Evolutionary conservation across 1,140 invertebrate species (phyloP).

Genomic region (Megalopta genalis): DNA sequence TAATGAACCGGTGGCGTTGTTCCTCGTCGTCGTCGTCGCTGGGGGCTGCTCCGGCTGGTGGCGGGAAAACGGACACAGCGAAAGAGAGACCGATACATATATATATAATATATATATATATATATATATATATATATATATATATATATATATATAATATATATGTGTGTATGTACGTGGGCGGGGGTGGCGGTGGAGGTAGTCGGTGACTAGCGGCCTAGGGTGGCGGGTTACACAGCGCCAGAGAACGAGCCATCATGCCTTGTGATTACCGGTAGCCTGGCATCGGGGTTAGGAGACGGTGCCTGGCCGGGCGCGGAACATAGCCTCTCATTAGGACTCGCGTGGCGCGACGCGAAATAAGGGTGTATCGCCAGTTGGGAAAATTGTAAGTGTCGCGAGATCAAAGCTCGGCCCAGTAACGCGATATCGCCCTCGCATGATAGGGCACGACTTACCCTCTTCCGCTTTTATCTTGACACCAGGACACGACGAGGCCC

Average conservation of each 20-base stretch:
- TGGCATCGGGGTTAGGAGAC: constrained; percentile 21
- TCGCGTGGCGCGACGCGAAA: constrained; percentile 78
- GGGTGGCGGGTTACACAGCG: constrained; percentile 61
- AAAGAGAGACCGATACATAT: background rate
- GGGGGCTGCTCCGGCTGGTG: background rate
- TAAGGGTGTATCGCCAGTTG: constrained; percentile 80
- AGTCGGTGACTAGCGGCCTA: constrained; percentile 30
- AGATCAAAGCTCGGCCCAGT: constrained; percentile 79
- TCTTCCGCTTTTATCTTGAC: background rate
- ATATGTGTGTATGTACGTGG: too few relatives aligned
- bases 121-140: too few relatives aligned
- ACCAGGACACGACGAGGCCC: background rate
- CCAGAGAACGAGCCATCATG: constrained; percentile 73
- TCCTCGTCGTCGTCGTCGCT: background rate
- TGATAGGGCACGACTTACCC: constrained; percentile 54
- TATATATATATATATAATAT: too few relatives aligned
- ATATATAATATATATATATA: too few relatives aligned
- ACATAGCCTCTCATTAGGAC: constrained; percentile 79
- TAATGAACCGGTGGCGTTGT: constrained; percentile 49
- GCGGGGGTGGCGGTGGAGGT: background rate
- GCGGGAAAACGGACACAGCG: constrained; percentile 1
- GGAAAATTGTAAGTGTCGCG: constrained; percentile 81
- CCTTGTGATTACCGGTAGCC: constrained; percentile 76
- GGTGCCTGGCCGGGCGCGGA: constrained; percentile 54
- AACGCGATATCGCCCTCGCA: constrained; percentile 78